Evolutionary conservation across 2,888 invertebrate genomes (phyloP).

Genomic region (Mesorhabditis sp.): DNA sequence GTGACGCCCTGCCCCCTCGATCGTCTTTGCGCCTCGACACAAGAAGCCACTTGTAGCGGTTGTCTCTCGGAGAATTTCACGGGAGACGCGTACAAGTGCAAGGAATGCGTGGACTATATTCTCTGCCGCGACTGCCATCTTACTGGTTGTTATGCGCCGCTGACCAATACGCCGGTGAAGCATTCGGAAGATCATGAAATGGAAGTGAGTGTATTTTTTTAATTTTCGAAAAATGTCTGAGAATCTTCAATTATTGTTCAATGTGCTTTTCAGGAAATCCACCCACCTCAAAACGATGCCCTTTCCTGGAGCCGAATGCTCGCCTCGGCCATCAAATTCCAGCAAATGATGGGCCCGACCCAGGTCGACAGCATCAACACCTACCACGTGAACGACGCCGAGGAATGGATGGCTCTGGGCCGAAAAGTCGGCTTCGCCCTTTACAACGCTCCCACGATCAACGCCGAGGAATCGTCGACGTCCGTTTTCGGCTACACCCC

Average conservation of each 20-base stretch:
- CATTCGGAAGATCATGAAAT: background rate
- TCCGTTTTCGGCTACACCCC: background rate
- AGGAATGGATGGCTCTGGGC: background rate
- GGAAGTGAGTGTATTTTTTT: background rate
- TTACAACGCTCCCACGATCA: background rate
- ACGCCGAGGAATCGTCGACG: background rate
- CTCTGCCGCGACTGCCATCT: background rate
- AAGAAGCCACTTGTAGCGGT: background rate
- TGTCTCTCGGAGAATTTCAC: background rate
- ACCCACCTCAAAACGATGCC: background rate
- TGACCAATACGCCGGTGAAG: background rate
- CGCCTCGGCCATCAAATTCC: background rate
- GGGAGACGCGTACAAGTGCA: background rate
- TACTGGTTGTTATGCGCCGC: background rate
- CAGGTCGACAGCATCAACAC: background rate
- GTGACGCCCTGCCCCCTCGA: constrained; percentile 2
- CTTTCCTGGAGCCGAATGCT: background rate
- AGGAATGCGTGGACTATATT: background rate
- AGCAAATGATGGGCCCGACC: background rate
- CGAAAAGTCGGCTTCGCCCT: background rate
- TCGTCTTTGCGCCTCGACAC: background rate
- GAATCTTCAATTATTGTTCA: background rate
- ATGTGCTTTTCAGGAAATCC: constrained; percentile 1
- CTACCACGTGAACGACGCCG: background rate
- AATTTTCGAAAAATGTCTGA: background rate